Conservation (phyloP, 2,888 invertebrate genomes). For the Campopleginae sp. region DNA sequence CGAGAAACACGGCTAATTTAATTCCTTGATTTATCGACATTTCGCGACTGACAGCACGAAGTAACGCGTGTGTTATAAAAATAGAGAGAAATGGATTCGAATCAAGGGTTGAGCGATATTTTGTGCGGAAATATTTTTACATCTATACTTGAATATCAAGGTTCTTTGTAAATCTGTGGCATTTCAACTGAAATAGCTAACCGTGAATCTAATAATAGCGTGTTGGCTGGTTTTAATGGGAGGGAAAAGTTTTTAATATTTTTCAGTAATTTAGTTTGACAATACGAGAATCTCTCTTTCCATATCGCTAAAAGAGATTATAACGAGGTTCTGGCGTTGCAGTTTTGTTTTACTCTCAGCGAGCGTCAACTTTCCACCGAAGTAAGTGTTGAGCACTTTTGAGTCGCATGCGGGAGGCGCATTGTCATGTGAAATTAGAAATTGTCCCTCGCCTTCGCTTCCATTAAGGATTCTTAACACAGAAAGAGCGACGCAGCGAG, state of each 20-base stretch:
- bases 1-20: not conserved
- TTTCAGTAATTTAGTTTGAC: constrained; percentile 2
- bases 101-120: not conserved
- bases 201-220: not conserved
- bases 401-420: constrained; percentile 42
- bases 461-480: constrained; percentile 59
- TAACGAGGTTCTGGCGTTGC: constrained; percentile 48
- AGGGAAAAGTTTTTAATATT: not conserved
- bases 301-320: constrained; percentile 48
- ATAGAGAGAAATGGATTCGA: not conserved
- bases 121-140: not conserved
- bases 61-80: not conserved
- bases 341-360: constrained; percentile 51
- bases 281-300: constrained; percentile 59
- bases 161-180: not conserved
- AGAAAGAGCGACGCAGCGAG: constrained; percentile 22
- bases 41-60: not conserved
- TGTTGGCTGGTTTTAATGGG: not conserved
- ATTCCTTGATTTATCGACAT: not conserved
- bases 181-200: not conserved
- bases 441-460: constrained; percentile 53
- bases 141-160: not conserved
- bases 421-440: constrained; percentile 69
- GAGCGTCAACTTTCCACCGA: constrained; percentile 62
- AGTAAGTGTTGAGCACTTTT: constrained; percentile 42